Conservation (phyloP, 1,140 invertebrate species). For the Caerostris extrusa region DNA sequence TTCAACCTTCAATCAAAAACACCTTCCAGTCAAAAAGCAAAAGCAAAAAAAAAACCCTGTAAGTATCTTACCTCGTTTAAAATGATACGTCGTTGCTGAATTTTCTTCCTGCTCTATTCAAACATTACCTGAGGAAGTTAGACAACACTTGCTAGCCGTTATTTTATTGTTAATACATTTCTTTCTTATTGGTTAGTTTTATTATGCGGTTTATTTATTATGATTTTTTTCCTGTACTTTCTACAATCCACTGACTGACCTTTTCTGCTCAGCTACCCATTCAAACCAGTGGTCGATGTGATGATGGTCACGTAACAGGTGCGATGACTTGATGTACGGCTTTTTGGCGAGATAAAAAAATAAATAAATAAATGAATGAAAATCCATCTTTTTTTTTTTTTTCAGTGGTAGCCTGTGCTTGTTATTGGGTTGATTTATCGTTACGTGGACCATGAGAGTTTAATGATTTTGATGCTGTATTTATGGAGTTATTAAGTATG, state of each 20-base stretch:
- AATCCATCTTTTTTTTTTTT: background rate
- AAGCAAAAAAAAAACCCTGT: background rate
- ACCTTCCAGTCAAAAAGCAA: background rate
- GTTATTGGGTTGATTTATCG: constrained; percentile 22
- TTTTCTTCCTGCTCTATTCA: background rate
- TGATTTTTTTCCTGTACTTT: background rate
- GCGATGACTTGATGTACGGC: constrained; percentile 19
- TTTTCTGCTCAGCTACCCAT: constrained; percentile 40
- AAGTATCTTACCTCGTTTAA: constrained; percentile 16
- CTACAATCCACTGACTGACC: constrained; percentile 7
- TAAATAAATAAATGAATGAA: background rate
- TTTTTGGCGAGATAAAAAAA: background rate
- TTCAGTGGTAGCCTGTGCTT: background rate
- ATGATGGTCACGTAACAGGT: constrained; percentile 49
- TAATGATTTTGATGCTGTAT: background rate
- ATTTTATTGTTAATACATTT: constrained; percentile 24
- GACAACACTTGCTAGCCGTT: background rate
- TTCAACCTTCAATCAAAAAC: background rate
- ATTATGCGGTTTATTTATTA: background rate
- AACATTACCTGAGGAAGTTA: background rate
- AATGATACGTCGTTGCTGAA: background rate
- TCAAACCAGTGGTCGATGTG: constrained; percentile 46
- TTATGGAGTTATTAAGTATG: background rate
- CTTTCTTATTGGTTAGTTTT: constrained; percentile 16
- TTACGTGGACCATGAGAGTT: background rate